phyloP scores from a whole-genome alignment of 1,140 invertebrate species.

The Coptotermes formosanus region DNA sequence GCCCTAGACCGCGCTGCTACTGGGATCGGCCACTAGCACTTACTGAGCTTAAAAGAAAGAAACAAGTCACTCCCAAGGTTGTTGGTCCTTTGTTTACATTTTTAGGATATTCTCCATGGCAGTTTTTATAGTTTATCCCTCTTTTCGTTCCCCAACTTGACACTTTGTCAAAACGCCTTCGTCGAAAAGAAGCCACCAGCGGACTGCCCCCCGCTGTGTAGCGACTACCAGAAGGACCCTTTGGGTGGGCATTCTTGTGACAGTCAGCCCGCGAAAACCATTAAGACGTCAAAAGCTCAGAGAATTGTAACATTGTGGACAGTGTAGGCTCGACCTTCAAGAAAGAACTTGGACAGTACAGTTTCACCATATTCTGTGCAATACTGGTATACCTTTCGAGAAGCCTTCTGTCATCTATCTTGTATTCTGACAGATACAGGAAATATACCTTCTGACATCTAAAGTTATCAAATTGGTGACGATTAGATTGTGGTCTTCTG shows the following conservation, averaged over 20 bases:
- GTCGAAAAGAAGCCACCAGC: background rate
- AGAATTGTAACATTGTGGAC: background rate
- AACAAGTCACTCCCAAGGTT: too few species aligned
- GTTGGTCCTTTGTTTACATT: too few species aligned
- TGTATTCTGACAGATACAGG: too few species aligned
- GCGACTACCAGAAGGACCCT: background rate
- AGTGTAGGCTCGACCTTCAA: background rate
- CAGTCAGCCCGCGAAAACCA: background rate
- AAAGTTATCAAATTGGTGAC: too few species aligned
- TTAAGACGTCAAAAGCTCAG: background rate
- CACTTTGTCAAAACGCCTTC: background rate
- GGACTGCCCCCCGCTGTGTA: background rate
- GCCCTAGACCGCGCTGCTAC: too few species aligned
- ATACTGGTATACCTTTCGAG: too few species aligned
- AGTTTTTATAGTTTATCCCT: background rate
- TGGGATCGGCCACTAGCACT: too few species aligned
- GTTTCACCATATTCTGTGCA: background rate
- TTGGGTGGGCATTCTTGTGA: constrained; percentile 12
- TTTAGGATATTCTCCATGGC: background rate
- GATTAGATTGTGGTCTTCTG: too few species aligned
- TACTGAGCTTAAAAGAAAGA: too few species aligned
- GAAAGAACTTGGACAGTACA: background rate
- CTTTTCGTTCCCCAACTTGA: background rate
- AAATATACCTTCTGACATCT: too few species aligned
- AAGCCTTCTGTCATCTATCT: too few species aligned